phyloP scores from a whole-genome alignment of 2,113 vertebrate species.

The Colistium nudipinnis region DNA sequence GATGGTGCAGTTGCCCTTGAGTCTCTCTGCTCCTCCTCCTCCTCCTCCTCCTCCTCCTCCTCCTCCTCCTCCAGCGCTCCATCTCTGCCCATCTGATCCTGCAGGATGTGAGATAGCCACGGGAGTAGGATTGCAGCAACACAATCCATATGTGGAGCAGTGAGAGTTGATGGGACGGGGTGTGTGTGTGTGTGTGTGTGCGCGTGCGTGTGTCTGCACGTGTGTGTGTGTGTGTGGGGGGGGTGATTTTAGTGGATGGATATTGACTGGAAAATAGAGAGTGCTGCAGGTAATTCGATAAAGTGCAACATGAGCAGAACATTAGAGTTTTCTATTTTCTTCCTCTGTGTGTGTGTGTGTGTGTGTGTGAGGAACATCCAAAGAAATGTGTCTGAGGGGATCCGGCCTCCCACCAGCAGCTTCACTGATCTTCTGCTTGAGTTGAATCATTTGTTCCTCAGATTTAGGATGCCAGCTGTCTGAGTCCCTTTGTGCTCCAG shows the following conservation, averaged over 20 bases:
- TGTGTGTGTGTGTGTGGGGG: too few species aligned
- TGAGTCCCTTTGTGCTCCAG: constrained; percentile 67
- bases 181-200: too few species aligned
- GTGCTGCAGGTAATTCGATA: constrained; percentile 72
- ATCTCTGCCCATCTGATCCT: constrained; percentile 62
- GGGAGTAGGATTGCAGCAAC: constrained; percentile 73
- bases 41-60: background rate
- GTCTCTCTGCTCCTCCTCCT: constrained; percentile 37
- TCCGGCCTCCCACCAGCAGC: constrained; percentile 9
- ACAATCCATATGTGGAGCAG: constrained; percentile 66
- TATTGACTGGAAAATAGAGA: constrained; percentile 71
- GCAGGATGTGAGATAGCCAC: constrained; percentile 69
- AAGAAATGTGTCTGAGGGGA: constrained; percentile 50
- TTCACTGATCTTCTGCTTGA: constrained; percentile 56
- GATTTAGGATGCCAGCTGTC: constrained; percentile 78
- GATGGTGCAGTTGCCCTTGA: constrained; percentile 71
- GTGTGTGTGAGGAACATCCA: constrained; percentile 40
- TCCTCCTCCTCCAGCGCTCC: constrained; percentile 37
- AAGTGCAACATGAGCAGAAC: constrained; percentile 68
- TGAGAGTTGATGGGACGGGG: constrained; percentile 58
- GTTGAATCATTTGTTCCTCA: constrained; percentile 62
- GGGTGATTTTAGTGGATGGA: constrained; percentile 57
- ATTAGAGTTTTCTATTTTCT: constrained; percentile 37
- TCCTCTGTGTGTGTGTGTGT: constrained; percentile 16
- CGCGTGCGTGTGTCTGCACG: too few species aligned